Conservation (phyloP, 2,797 vertebrate genomes). For the Myripristis jacobus region DNA sequence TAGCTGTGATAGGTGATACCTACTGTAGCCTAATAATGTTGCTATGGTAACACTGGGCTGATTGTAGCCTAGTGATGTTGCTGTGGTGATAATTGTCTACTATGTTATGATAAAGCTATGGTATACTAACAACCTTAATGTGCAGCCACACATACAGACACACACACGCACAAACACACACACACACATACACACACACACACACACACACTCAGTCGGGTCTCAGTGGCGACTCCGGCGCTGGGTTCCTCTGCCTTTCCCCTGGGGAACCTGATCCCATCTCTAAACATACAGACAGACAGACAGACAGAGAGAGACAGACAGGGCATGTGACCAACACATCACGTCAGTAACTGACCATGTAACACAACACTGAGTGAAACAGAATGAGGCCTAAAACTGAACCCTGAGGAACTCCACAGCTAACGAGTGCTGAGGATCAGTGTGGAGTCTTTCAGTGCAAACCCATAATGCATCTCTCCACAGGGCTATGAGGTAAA, state of each 20-base stretch:
- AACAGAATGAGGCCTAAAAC: no score
- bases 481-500: no score
- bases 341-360: neutral
- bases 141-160: conserved; percentile 6
- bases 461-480: no score
- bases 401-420: no score
- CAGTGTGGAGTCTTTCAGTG: no score
- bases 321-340: neutral
- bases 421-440: no score
- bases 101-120: no score
- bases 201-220: conserved; percentile 24
- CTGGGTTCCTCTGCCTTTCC: conserved; percentile 10
- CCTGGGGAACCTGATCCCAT: conserved; percentile 66
- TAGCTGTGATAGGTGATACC: no score
- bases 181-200: conserved; percentile 11
- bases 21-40: neutral
- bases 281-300: conserved; percentile 40
- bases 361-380: no score
- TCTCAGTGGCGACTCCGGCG: conserved; percentile 67
- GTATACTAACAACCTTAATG: no score
- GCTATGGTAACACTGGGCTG: neutral
- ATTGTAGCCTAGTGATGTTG: no score
- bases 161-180: conserved; percentile 13
- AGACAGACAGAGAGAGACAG: neutral
- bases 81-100: no score